Evolutionary conservation across 2,113 vertebrate genomes (phyloP), one percentile per base, ranked within the genome.

Genomic region (Cynopterus brachyotis): DNA sequence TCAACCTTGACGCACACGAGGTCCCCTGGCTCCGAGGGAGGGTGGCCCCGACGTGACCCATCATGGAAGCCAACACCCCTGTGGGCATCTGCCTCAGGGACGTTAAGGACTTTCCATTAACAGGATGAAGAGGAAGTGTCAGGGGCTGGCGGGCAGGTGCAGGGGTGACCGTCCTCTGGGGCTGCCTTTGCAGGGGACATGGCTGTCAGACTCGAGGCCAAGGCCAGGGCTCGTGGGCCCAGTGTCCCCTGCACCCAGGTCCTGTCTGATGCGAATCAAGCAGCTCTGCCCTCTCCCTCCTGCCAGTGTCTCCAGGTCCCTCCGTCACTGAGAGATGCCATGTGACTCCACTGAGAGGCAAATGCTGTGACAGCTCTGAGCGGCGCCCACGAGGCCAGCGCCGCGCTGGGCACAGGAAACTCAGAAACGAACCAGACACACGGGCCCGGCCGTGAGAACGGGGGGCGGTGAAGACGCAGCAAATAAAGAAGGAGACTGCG

Each of bases 141-240:
- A 0, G 3, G 17, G n/a, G 37, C 6, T 1, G 0, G 9, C 7
- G 17, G 37, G 42, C 15, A 40, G 30, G 10, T 10, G 17, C 13
- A 47, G 70, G 9, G 0, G 1, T 20, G 24, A 28, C 26, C 0
- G 0, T 69, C 60, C 2, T 35, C 40, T 1, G 1, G 10, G 16
- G 5, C 22, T 80, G n/a, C 45, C 40, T 32, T 37, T 19, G 20
- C 62, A 32, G 9, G 3, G 16, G 17, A 82, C 67, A n/a, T 30
- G 16, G 16, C 10, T 24, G 6, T 22, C n/a, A 6, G 3, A 35
- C 9, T 79, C 3, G 6, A 47, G 47, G 62, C 3, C 35, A 24
- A 67, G 22, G 55, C 55, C 8, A 2, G 22, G 50, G 42, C 0
- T 0, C 2, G 9, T 8, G 11, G 37, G 67, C 24, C 40, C 10